Base-by-base conservation (phyloP, 2,797 vertebrate genomes). In the Petrocephalus sullivani region DNA sequence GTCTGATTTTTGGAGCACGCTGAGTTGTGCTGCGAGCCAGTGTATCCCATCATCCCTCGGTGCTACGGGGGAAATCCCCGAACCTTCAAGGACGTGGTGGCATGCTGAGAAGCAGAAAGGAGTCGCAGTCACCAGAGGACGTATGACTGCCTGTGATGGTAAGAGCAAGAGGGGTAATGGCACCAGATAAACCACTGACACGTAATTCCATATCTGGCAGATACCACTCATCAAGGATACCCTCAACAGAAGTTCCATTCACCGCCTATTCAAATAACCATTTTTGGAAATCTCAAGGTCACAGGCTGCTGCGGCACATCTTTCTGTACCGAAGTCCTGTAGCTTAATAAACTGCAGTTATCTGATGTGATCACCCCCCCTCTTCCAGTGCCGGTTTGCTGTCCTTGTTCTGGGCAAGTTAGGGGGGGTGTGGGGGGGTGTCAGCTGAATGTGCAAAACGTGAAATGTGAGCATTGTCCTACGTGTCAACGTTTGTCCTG, bases 261-360 rank as follows among this genome's bases (percentile, higher is more conserved):
- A 78, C 19, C 19, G 41, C 6, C 71, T 78, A 78, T 78, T 46
- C 37, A 78, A 41, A 78, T 78, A 49, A 78, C 28, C 16, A 0
- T 78, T 41, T 78, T 78, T 19, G 46, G 16, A 41, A 78, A 78
- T 19, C 71, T 78, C 71, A 78, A 78, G 71, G 71, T 78, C 71
- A 78, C 71, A n/a, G 71, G 37, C 5, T 28, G 7, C 37, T 41
- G 28, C 19, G 41, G 71, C 71, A 78, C 2, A 6, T 46, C 71
- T 78, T 37, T 6, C 37, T 19, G 41, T 46, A n/a, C 37, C 19
- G 0, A 46, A 78, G 71, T 49, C 71, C 37, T 78, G 71, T 78
- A 78, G 71, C 46, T 49, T 78, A 78, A 78, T 78, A 46, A 78
- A 78, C 71, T 78, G 71, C 37, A 78, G 71, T 78, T 78, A 46